Conservation (phyloP, 2,797 vertebrate species). For the Neosalanx taihuensis region DNA sequence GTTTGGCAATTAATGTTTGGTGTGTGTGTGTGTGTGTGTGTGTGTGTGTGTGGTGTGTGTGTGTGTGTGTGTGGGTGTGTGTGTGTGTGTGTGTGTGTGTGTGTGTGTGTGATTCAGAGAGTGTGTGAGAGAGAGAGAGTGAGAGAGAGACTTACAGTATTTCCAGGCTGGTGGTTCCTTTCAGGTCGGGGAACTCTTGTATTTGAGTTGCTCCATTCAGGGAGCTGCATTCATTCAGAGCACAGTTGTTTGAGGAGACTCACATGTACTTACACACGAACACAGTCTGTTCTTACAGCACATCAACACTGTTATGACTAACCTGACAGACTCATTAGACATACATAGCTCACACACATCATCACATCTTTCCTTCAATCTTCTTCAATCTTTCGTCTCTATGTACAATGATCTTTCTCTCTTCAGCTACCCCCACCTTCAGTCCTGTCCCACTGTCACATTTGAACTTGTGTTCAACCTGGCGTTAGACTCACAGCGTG, state of each 20-base stretch:
- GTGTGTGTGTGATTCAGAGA: not conserved
- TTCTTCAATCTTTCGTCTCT: too few species aligned
- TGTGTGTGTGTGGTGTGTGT: not conserved
- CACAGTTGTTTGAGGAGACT: constrained; percentile 39
- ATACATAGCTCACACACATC: constrained; percentile 67
- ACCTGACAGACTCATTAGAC: constrained; percentile 59
- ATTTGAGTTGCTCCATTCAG: constrained; percentile 89
- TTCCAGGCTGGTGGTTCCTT: constrained; percentile 93
- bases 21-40: constrained; percentile 9
- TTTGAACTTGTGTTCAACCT: constrained; percentile 5
- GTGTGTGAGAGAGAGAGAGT: not conserved
- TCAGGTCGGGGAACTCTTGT: constrained; percentile 88
- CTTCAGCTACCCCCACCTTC: too few species aligned
- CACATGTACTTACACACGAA: constrained; percentile 22
- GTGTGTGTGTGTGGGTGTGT: constrained; percentile 16
- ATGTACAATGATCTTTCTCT: too few species aligned
- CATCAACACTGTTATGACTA: constrained; percentile 65
- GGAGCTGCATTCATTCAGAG: constrained; percentile 71
- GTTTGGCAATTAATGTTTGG: not conserved
- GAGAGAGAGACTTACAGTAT: constrained; percentile 81
- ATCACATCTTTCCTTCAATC: not conserved
- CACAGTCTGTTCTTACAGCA: constrained; percentile 57
- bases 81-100: constrained; percentile 16
- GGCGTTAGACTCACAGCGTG: constrained; percentile 84
- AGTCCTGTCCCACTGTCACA: constrained; percentile 1